phyloP scores from a whole-genome alignment of 1,140 invertebrate species.

The Drosophila sturtevanti region DNA sequence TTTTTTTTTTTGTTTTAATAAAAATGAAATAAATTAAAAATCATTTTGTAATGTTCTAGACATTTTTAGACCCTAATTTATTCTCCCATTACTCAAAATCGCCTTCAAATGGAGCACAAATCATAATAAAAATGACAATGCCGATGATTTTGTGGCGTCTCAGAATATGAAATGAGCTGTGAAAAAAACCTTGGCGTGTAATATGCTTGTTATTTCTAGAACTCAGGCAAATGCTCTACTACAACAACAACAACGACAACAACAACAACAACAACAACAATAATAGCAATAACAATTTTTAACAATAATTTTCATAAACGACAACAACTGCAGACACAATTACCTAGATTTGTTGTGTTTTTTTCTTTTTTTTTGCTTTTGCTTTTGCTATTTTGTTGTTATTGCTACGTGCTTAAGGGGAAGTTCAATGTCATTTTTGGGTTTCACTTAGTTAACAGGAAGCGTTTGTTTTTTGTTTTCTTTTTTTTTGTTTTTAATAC shows the following conservation, averaged over 20 bases:
- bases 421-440: conserved; percentile 57
- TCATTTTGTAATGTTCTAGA: neutral
- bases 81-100: conserved; percentile 5
- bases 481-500: neutral
- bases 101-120: conserved; percentile 38
- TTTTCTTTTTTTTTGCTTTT: conserved; percentile 25
- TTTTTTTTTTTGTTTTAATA: too few relatives aligned
- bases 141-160: conserved; percentile 42
- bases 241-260: neutral
- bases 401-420: conserved; percentile 27
- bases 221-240: conserved; percentile 42
- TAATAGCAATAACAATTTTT: conserved; percentile 16
- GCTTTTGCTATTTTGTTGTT: conserved; percentile 35
- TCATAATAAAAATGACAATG: conserved; percentile 32
- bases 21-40: neutral
- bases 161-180: conserved; percentile 63
- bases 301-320: conserved; percentile 63
- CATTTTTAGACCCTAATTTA: conserved; percentile 6
- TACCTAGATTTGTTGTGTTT: conserved; percentile 64
- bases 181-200: conserved; percentile 55
- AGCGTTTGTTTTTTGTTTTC: conserved; percentile 30
- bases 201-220: conserved; percentile 58
- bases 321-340: conserved; percentile 58
- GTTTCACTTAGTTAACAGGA: conserved; percentile 50
- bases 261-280: neutral